These are phyloP conservation scores for Solea solea DNA, from an alignment of 2,113 vertebrate genomes.

Conservation along the genomic window DNA sequence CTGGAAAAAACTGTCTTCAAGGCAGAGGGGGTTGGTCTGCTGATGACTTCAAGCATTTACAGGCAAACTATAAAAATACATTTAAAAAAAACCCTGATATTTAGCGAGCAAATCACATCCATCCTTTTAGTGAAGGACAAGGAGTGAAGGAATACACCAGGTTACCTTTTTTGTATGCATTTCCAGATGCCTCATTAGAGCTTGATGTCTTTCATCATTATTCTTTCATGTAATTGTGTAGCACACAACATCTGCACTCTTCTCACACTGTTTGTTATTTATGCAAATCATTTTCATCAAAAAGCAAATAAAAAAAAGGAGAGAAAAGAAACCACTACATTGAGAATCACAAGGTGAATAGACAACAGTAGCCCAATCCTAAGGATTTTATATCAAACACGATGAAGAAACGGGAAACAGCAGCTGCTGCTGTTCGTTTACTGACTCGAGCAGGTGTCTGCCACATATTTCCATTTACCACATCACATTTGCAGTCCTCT, in stretches of 20 bases:
- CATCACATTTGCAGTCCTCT: not conserved
- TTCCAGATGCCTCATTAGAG: constrained; percentile 79
- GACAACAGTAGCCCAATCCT: constrained; percentile 18
- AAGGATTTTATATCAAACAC: constrained; percentile 28
- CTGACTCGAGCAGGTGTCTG: constrained; percentile 26
- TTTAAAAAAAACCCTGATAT: not conserved
- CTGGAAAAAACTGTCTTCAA: too few species aligned
- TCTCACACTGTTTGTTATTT: constrained; percentile 71
- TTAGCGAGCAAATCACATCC: constrained; percentile 40
- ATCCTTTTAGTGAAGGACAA: constrained; percentile 54
- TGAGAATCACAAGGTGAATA: constrained; percentile 53
- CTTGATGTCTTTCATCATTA: constrained; percentile 77
- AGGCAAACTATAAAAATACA: constrained; percentile 11
- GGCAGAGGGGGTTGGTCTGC: too few species aligned
- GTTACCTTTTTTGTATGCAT: constrained; percentile 65
- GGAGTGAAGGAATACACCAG: constrained; percentile 59
- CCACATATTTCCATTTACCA: constrained; percentile 31
- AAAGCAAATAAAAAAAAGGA: constrained; percentile 65
- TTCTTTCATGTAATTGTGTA: constrained; percentile 74
- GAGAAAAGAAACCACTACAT: constrained; percentile 39
- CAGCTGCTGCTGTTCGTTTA: constrained; percentile 59
- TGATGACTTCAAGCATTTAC: constrained; percentile 13
- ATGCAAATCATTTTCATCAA: constrained; percentile 76
- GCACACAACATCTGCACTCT: constrained; percentile 70
- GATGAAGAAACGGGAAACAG: constrained; percentile 44